phyloP scores from a whole-genome alignment of 2,113 vertebrate genomes.

The Strigops habroptila region DNA sequence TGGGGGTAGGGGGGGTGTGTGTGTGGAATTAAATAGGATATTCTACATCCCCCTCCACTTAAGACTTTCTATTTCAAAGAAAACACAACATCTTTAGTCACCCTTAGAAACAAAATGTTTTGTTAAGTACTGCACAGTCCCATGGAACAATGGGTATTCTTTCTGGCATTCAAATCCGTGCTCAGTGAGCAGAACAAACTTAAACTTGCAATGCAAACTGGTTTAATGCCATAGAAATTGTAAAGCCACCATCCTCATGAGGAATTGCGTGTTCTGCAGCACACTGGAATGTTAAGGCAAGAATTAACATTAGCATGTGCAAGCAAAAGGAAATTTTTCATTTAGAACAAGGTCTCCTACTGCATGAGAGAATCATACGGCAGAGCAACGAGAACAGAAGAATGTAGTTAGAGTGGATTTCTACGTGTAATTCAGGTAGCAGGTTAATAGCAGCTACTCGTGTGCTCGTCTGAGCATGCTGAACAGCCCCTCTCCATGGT shows the following conservation, averaged over 20 bases:
- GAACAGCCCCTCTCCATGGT: background rate
- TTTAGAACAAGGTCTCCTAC: background rate
- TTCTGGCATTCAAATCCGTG: slow-evolving; percentile 11
- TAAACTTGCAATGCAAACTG: slow-evolving; percentile 45
- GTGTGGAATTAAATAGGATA: background rate
- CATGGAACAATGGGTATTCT: background rate
- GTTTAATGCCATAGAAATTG: slow-evolving; percentile 60
- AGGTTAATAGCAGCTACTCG: background rate
- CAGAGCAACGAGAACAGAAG: background rate
- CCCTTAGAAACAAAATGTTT: background rate
- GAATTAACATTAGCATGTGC: slow-evolving; percentile 3
- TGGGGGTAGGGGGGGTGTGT: background rate
- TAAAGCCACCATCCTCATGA: slow-evolving; percentile 52
- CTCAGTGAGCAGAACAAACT: slow-evolving; percentile 44
- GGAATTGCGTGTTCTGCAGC: slow-evolving; percentile 51
- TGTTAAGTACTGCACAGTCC: background rate
- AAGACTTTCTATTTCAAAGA: background rate
- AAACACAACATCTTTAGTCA: background rate
- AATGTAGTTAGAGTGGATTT: background rate
- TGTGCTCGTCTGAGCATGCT: background rate
- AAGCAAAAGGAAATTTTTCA: slow-evolving; percentile 15
- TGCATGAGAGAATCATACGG: background rate
- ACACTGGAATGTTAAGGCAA: background rate
- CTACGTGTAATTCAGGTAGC: slow-evolving; percentile 16
- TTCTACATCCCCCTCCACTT: background rate